Base-by-base conservation (phyloP, 1,140 invertebrate species). In the Papilio aristodemus region DNA sequence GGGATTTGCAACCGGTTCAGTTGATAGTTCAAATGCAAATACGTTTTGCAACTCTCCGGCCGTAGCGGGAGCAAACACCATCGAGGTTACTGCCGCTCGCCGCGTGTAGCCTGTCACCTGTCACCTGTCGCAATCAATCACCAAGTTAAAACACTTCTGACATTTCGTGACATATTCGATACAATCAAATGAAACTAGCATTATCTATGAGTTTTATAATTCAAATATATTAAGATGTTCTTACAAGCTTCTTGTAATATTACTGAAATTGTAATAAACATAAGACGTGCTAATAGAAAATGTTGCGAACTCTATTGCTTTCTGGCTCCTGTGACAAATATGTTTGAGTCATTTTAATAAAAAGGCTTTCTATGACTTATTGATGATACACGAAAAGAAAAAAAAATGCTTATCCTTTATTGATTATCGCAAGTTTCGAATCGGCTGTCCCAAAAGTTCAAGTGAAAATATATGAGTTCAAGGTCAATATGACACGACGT, bases 121-220 rank as follows among this genome's bases (percentile, higher is more conserved):
- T 13, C 46, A 50, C 41, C 17, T 46, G 43, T 50, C 43, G 19
- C 43, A 54, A 54, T 54, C 19, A 54, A 54, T 54, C 46, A 54
- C 13, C 46, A 54, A n/a, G 3, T 54, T 19, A 4, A 10, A 17
- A 11, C 2, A 54, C 17, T 5, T 41, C 39, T 54, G 46, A 54
- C 46, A 25, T 54, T 25, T 22, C 0, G 1, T 4, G 46, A 46
- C 17, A 9, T 5, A 4, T 50, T 50, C 46, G 11, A 25, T 4
- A 14, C 14, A 14, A 7, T 6, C 4, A 17, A n/a, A n/a, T n/a
- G n/a, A n/a, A n/a, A n/a, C n/a, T n/a, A n/a, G n/a, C n/a, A n/a
- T n/a, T n/a, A n/a, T n/a, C n/a, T n/a, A n/a, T n/a, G n/a, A 6
- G 17, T 19, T 41, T 41, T n/a, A 43, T 43, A 43, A 43, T 43